Evolutionary conservation across 2,797 vertebrate species (phyloP).

Genomic region (Enteromius paludinosus): DNA sequence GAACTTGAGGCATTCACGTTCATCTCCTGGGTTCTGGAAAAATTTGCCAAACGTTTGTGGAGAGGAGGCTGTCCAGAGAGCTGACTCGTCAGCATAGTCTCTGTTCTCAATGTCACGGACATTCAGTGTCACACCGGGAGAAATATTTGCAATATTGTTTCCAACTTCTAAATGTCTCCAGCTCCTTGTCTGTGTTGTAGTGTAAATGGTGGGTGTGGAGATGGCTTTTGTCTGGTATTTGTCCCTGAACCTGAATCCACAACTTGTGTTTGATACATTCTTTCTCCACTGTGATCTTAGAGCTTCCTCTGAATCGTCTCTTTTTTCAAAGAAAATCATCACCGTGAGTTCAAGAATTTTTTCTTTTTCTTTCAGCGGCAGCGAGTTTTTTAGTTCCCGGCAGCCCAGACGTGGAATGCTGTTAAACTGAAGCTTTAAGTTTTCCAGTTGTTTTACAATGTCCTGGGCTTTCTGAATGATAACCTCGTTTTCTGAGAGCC

Average conservation of each 20-base stretch:
- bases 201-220: conserved; percentile 48
- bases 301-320: neutral
- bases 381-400: conserved; percentile 37
- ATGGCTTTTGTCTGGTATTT: conserved; percentile 43
- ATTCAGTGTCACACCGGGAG: conserved; percentile 32
- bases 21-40: conserved; percentile 40
- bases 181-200: conserved; percentile 45
- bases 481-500: neutral
- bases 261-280: conserved; percentile 22
- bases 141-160: conserved; percentile 26
- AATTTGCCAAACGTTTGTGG: conserved; percentile 37
- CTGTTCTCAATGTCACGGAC: conserved; percentile 25
- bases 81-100: conserved; percentile 46
- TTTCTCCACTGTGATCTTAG: conserved; percentile 27
- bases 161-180: conserved; percentile 12
- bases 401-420: conserved; percentile 51
- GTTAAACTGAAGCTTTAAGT: conserved; percentile 32
- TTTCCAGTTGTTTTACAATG: conserved; percentile 51
- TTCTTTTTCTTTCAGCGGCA: conserved; percentile 23
- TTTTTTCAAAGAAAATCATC: conserved; percentile 53
- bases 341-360: conserved; percentile 44
- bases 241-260: conserved; percentile 54
- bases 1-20: conserved; percentile 56
- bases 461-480: conserved; percentile 39
- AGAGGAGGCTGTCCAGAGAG: conserved; percentile 8